Evolutionary conservation across 2,888 invertebrate species (phyloP).

Genomic region (Neoascia interrupta): DNA sequence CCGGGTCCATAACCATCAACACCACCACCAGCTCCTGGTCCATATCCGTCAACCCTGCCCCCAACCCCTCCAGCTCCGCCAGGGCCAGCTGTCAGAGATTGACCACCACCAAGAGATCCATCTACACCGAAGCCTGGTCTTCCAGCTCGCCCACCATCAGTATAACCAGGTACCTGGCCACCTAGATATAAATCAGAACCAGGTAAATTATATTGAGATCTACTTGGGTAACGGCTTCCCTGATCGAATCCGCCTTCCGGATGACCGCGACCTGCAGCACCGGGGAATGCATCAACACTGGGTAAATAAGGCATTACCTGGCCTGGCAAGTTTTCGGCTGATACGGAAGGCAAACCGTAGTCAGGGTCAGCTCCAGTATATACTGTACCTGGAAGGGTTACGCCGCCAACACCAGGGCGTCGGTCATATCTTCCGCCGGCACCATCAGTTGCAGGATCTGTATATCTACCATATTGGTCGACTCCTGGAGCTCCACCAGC

Average conservation of each 20-base stretch:
- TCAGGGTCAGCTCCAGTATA: not conserved
- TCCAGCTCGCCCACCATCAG: not conserved
- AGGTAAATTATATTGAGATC: not conserved
- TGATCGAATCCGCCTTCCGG: slow-evolving; percentile 25
- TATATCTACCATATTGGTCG: slow-evolving; percentile 37
- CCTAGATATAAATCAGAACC: slow-evolving; percentile 11
- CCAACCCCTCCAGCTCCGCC: slow-evolving; percentile 1
- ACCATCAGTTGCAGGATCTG: slow-evolving; percentile 38
- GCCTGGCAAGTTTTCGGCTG: too few relatives aligned
- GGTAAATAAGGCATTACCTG: too few relatives aligned
- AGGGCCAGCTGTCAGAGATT: slow-evolving; percentile 17
- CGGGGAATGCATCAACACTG: too few relatives aligned
- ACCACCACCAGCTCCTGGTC: slow-evolving; percentile 11
- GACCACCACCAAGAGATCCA: not conserved
- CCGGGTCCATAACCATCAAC: slow-evolving; percentile 24
- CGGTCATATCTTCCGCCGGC: slow-evolving; percentile 24
- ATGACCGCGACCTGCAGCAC: not conserved
- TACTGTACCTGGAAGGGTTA: slow-evolving; percentile 39
- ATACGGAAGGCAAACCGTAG: slow-evolving; percentile 23
- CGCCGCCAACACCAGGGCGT: slow-evolving; percentile 20
- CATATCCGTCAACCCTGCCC: slow-evolving; percentile 23
- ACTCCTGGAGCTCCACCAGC: too few relatives aligned
- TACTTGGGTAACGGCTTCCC: slow-evolving; percentile 6
- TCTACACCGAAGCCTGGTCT: slow-evolving; percentile 32
- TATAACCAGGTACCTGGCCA: slow-evolving; percentile 5